Base-by-base conservation (phyloP, 1,140 invertebrate genomes). In the Steinernema feltiae region DNA sequence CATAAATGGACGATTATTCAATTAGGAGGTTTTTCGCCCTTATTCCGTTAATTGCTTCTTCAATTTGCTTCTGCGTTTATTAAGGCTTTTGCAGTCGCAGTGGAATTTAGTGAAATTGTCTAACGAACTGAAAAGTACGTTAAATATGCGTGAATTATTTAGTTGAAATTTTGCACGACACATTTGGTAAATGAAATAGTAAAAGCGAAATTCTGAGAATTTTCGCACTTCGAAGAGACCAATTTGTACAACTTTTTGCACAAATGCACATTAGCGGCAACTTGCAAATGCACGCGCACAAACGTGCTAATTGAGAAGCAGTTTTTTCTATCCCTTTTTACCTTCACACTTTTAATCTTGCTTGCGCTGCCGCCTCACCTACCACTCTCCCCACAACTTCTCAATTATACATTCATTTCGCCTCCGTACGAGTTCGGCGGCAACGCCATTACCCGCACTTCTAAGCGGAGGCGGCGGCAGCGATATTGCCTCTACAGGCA, bases 11-110 rank as follows among this genome's bases (percentile, higher is more conserved):
- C 53, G 53, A 63, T 63, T 63, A 63, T 63, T 63, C 24, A 63
- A 63, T 63, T 63, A 17, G n/a, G n/a, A n/a, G 53, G 53, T 63
- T 63, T 63, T 63, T 63, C 53, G 24, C 53, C 24, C 53, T 21
- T 63, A 15, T 63, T 21, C 7, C 53, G 53, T 21, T 63, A 63
- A 63, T 63, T 63, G 53, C 24, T 63, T 27, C 15, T 63, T 63
- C 24, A 21, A 21, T 15, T 63, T 21, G 53, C 12, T 63, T 63
- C 3, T 63, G 7, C 53, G 24, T 63, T 46, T 46, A 46, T 46
- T 46, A 12, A 7, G 7, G 7, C 7, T 46, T 7, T 12, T n/a
- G 41, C 7, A 46, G 41, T n/a, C 41, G 41, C 41, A 7, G 41
- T n/a, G 41, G 35, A 41, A 41, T 41, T 18, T 63, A 15, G 53